Evolutionary conservation across 2,113 vertebrate genomes (phyloP).

Genomic region (Epinephelus lanceolatus): DNA sequence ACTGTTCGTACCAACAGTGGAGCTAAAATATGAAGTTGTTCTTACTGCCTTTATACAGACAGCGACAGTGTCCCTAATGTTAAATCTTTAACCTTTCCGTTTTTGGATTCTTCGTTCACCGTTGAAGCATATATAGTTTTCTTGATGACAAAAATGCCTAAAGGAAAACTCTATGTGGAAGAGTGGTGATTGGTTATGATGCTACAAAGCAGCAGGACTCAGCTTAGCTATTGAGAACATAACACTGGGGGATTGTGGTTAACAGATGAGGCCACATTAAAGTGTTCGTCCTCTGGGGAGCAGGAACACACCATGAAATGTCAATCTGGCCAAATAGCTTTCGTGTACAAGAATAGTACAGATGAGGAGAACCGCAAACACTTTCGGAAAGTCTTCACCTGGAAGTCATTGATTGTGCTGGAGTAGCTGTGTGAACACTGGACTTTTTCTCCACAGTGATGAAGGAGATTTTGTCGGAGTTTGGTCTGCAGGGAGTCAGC

Average conservation of each 20-base stretch:
- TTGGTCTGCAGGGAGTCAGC: conserved; percentile 84
- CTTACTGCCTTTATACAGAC: too few species aligned
- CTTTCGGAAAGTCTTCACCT: neutral
- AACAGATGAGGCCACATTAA: neutral
- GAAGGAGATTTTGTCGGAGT: conserved; percentile 86
- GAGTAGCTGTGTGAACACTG: neutral
- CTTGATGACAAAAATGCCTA: too few species aligned
- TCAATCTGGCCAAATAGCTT: neutral
- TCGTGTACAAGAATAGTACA: neutral
- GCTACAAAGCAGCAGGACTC: too few species aligned
- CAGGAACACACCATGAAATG: neutral
- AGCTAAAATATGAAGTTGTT: neutral
- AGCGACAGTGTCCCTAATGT: too few species aligned
- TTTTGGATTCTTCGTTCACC: too few species aligned
- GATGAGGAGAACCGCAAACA: neutral
- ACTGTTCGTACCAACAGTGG: neutral
- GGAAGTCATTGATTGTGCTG: neutral
- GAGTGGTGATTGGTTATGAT: too few species aligned
- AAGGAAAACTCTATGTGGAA: too few species aligned
- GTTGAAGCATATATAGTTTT: too few species aligned
- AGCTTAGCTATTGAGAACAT: too few species aligned
- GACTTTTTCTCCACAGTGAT: conserved; percentile 69
- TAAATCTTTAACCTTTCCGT: too few species aligned
- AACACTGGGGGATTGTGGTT: too few species aligned
- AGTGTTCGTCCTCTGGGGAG: neutral